Evolutionary conservation across 1,140 invertebrate genomes (phyloP), one percentile per base, ranked within the genome.

Genomic region (Goniozus legneri): DNA sequence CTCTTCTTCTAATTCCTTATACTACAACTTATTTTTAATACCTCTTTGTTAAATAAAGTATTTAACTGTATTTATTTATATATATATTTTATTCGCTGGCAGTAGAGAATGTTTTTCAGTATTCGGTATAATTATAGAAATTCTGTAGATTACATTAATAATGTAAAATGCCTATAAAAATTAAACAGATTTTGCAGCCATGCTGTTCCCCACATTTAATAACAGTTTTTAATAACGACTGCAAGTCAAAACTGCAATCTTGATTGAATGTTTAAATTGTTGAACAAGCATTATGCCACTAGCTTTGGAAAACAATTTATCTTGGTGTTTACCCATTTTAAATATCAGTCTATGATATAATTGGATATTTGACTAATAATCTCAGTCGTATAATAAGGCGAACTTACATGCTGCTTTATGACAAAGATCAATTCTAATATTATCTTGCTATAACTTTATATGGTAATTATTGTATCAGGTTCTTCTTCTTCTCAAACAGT

Each of bases 301-400:
- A 37, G 44, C 43, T 52, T 21, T 33, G 48, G 24, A 44, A 59
- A 35, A 47, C 50, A 44, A 58, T 52, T 27, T 58, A 22, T 46
- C 22, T 61, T 61, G 60, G 62, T 65, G 60, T 65, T 65, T 54
- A 21, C 30, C 52, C 27, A 56, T 64, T 52, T 54, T 55, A 58
- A 56, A 56, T 62, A 64, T 68, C 64, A 67, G 64, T 67, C 66
- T 65, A 67, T 67, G 52, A 66, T 61, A 54, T 65, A 65, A 64
- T 59, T 67, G 61, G 54, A 54, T 62, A 62, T 54, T 62, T 44
- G 50, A 60, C 51, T 52, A 55, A 48, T 36, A 53, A 37, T 44
- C 44, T 58, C 60, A 62, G 61, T 58, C 56, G 58, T 43, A 46
- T 53, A 50, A 55, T 64, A 58, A 64, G 60, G 56, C 52, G 52